Evolutionary conservation across 2,797 vertebrate species (phyloP).

Genomic region (Ceyx erithaca): DNA sequence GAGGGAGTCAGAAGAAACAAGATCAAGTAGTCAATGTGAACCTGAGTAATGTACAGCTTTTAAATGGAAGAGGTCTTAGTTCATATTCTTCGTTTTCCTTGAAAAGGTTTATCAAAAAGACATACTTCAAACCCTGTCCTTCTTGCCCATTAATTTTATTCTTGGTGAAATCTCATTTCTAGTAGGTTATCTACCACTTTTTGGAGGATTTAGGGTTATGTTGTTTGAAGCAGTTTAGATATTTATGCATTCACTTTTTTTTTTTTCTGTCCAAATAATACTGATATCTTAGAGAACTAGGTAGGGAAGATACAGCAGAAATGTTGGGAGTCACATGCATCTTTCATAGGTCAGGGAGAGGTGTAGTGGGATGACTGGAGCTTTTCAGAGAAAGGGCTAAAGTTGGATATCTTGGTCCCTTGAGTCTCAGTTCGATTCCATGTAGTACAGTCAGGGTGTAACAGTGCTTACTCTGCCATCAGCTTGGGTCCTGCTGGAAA

Average conservation of each 20-base stretch:
- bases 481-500: background rate
- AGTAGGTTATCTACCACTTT: background rate
- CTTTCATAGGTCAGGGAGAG: background rate
- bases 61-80: background rate
- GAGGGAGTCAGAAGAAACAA: background rate
- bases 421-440: accelerated
- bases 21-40: background rate
- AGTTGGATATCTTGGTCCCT: background rate
- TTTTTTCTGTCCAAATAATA: background rate
- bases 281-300: background rate
- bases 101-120: background rate
- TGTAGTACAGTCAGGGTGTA: accelerated
- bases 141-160: background rate
- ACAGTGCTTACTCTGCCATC: background rate
- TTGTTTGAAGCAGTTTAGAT: background rate
- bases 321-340: accelerated
- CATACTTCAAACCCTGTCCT: background rate
- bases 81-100: background rate
- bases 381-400: background rate
- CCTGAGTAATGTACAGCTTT: background rate
- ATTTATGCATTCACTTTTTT: accelerated
- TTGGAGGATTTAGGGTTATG: background rate
- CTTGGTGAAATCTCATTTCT: background rate
- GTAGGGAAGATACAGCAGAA: background rate
- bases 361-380: background rate